Conservation (phyloP, 1,140 invertebrate species). For the Lasioglossum albipes region DNA sequence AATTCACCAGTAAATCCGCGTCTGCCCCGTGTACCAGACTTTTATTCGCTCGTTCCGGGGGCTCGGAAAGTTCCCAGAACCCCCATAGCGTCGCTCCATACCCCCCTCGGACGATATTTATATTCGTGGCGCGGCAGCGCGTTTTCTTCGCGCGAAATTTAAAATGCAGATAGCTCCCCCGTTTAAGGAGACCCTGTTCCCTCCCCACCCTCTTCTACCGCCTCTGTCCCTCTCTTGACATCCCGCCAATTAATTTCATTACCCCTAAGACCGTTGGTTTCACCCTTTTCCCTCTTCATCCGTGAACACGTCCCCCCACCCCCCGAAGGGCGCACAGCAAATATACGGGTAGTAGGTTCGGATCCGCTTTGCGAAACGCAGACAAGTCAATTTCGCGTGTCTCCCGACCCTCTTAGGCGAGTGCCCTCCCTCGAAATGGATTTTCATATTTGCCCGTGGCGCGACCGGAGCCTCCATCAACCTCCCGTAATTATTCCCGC, state of each 20-base stretch:
- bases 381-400: constrained; percentile 36
- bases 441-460: constrained; percentile 19
- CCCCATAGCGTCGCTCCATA: background rate
- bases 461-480: background rate
- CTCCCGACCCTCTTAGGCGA: background rate
- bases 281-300: constrained; percentile 9
- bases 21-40: background rate
- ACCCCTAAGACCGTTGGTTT: constrained; percentile 21
- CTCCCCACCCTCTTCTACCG: background rate
- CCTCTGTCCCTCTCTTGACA: constrained; percentile 52
- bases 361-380: constrained; percentile 1
- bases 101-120: constrained; percentile 20
- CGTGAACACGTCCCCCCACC: background rate
- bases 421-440: background rate
- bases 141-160: constrained; percentile 63
- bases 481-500: background rate
- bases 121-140: constrained; percentile 24
- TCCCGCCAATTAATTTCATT: constrained; percentile 75
- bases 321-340: background rate
- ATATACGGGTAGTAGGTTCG: constrained; percentile 2
- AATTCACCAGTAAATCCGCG: constrained; percentile 14
- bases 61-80: background rate
- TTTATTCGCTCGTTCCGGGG: constrained; percentile 10
- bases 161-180: constrained; percentile 69
- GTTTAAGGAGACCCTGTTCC: constrained; percentile 57